These are phyloP conservation scores for Patiria miniata DNA, from an alignment of 35 echinoderm and acorn worm species.

Conservation along the genomic window DNA sequence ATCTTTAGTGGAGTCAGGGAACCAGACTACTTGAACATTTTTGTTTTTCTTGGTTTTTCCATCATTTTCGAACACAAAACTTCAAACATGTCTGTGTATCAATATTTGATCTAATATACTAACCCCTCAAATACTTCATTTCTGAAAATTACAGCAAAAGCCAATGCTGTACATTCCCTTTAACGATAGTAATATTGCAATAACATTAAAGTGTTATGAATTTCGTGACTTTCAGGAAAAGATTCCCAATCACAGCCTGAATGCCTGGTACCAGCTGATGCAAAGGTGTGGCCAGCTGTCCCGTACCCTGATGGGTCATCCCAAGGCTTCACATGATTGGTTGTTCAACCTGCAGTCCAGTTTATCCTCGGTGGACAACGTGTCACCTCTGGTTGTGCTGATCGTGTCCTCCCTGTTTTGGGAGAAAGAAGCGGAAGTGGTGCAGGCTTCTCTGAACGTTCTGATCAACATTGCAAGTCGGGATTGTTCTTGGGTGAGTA, in stretches of 20 bases:
- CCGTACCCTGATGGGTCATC: background rate
- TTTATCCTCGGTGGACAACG: background rate
- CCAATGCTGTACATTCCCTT: too few relatives aligned
- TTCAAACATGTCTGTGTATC: too few relatives aligned
- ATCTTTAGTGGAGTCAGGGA: too few relatives aligned
- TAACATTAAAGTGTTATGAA: too few relatives aligned
- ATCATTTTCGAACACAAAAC: too few relatives aligned
- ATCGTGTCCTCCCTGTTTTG: background rate
- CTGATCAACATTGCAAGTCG: conserved; percentile 11
- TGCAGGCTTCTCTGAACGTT: background rate
- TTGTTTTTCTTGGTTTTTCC: too few relatives aligned
- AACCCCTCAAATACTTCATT: too few relatives aligned
- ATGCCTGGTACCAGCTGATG: conserved; percentile 11
- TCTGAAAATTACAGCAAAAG: too few relatives aligned
- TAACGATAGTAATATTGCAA: too few relatives aligned
- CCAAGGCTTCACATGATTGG: conserved; percentile 11
- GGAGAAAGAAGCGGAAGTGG: background rate
- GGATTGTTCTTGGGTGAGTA: conserved; percentile 1
- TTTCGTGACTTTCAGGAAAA: too few relatives aligned
- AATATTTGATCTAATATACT: too few relatives aligned
- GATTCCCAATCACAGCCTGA: background rate
- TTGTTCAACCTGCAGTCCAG: conserved; percentile 4
- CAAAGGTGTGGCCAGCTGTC: background rate
- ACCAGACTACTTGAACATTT: too few relatives aligned
- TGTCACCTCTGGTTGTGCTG: background rate